Base-by-base conservation (phyloP, 2,113 vertebrate genomes). In the Cephalopholis sonnerati region DNA sequence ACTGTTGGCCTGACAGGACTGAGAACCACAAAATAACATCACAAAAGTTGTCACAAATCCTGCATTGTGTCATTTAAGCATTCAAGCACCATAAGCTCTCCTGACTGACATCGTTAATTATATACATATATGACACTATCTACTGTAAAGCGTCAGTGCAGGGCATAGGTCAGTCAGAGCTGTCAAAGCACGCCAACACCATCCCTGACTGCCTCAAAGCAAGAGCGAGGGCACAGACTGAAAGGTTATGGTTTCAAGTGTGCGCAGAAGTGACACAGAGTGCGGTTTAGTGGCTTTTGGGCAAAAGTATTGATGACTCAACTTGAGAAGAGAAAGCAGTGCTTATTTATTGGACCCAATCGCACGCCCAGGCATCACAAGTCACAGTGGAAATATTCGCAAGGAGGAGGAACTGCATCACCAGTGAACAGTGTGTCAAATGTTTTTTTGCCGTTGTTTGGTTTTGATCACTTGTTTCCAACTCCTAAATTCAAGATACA, bases 341-440 rank as follows among this genome's bases (percentile, higher is more conserved):
- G 75, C 65, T 83, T 81, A 83, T 83, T 86, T 76, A 83, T 91
- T 65, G 36, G 70, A 79, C 64, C 55, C 59, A 81, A 85, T 44
- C 29, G 11, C 58, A 88, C 61, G 46, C 73, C 51, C 55, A 24
- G 69, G 68, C 77, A 51, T 73, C 70, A 66, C 44, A 75, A 83
- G 74, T 76, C 73, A 87, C 79, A 78, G 63, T 93, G 95, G 94
- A 95, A 95, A 94, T 93, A 93, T 91, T 89, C 36, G 32, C 74
- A 77, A 5, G 74, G 61, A 86, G 57, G 69, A 86, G 58, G 72
- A 73, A 79, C 67, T 53, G 75, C 50, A 67, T 82, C 54, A 67
- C 11, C 76, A 27, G 12, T 22, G 67, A 72, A 41, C 9, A 1
- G 9, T 16, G 48, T 25, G 11, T 72, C 20, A 64, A 41, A 67